Percentiles rank a stretch among this genome's conserved stretches.
Conservation (phyloP, 2,888 invertebrate genomes). For the Laspeyria flexula region DNA sequence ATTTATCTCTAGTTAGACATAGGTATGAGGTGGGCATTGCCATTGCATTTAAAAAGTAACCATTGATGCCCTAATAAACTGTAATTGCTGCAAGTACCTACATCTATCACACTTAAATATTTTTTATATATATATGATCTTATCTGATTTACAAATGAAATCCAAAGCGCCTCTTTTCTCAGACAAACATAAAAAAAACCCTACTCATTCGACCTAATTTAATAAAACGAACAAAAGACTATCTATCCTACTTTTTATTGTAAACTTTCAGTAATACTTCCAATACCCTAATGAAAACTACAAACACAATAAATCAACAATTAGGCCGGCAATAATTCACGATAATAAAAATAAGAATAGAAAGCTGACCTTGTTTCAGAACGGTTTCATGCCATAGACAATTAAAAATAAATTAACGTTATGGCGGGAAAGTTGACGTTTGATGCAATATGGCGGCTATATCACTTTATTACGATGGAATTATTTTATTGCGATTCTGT, state of each 20-base stretch:
- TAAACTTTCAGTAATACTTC: too few relatives aligned
- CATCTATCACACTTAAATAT: too few relatives aligned
- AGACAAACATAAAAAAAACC: too few relatives aligned
- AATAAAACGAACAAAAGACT: background rate
- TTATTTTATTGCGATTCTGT: constrained; percentile 15
- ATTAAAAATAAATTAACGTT: constrained; percentile 51
- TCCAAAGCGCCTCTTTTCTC: too few relatives aligned
- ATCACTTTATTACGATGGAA: constrained; percentile 30
- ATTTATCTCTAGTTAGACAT: too few relatives aligned
- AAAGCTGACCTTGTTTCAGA: constrained; percentile 37
- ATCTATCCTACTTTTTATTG: background rate
- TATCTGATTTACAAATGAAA: too few relatives aligned
- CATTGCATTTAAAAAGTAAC: too few relatives aligned
- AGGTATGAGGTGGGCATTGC: too few relatives aligned
- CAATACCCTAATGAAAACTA: constrained; percentile 3
- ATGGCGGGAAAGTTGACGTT: constrained; percentile 43
- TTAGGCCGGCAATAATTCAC: constrained; percentile 41
- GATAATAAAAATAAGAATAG: constrained; percentile 36
- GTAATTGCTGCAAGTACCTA: too few relatives aligned
- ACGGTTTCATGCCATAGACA: constrained; percentile 38
- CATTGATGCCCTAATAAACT: too few relatives aligned
- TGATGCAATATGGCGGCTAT: constrained; percentile 36
- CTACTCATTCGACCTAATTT: too few relatives aligned
- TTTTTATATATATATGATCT: too few relatives aligned
- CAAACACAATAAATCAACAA: constrained; percentile 33